These are phyloP conservation scores for Notamacropus eugenii DNA, from an alignment of 2,797 vertebrate genomes.

Conservation along the genomic window DNA sequence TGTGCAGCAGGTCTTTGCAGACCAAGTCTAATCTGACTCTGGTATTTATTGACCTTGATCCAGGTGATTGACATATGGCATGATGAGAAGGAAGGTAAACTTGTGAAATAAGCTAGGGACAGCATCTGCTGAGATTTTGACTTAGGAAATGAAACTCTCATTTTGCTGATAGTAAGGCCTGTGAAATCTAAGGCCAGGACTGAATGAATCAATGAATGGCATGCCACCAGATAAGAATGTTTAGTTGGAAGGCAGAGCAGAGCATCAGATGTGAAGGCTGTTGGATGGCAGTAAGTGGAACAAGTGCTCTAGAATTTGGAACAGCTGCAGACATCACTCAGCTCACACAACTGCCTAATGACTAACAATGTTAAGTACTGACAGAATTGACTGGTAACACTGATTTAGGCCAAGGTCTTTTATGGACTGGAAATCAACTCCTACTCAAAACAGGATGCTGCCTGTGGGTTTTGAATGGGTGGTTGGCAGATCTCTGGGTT, in stretches of 20 bases:
- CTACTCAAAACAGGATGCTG: constrained; percentile 25
- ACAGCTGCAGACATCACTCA: no score
- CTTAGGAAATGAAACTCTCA: not conserved
- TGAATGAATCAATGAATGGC: not conserved
- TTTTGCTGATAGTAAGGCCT: not conserved
- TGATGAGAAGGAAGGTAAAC: not conserved
- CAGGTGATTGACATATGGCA: not conserved
- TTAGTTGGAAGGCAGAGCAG: not conserved
- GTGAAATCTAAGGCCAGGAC: not conserved
- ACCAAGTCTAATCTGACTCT: not conserved
- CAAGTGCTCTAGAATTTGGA: not conserved
- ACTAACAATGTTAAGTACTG: not conserved
- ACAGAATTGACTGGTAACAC: not conserved
- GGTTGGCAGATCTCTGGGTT: not conserved
- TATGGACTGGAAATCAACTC: constrained; percentile 24
- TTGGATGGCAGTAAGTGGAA: not conserved
- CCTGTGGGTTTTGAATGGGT: not conserved
- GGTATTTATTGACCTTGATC: not conserved
- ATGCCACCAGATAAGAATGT: not conserved
- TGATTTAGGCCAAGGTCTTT: not conserved
- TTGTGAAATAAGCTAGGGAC: not conserved
- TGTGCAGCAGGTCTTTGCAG: not conserved
- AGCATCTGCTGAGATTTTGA: not conserved
- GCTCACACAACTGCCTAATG: not conserved
- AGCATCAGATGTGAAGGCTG: not conserved